Evolutionary conservation across 1,140 invertebrate genomes (phyloP), one percentile per base, ranked within the genome.

Genomic region (Caenorhabditis tropicalis): DNA sequence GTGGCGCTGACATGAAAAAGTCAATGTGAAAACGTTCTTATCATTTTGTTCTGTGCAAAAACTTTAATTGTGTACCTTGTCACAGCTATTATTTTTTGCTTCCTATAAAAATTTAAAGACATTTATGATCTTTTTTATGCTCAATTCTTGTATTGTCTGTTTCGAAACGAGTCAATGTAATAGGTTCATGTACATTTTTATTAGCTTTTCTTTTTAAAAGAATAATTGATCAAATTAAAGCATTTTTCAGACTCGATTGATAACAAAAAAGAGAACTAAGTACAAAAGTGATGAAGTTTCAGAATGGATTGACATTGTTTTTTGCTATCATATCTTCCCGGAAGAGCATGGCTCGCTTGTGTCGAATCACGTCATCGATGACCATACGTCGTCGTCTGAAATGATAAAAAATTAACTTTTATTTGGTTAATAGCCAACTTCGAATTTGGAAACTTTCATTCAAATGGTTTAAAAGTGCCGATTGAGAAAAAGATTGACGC

Each of bases 11-110:
- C 33, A 74, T 74, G 65, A 74, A 74, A 74, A 43, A 74, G n/a
- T 74, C 65, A 46, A 43, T 5, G 21, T 43, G 65, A 74, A 46
- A 74, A 74, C 65, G 65, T 43, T 74, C 65, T 74, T 74, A 74
- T 74, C 65, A 74, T 21, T 74, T 74, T 74, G 65, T 43, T 74
- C 65, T 74, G 36, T 74, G 65, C 65, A 74, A 74, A 74, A 39
- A 39, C 21, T 74, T 43, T 74, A 46, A 46, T 19, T 39, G 53
- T 56, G 53, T 27, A 56, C 53, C 53, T 27, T 56, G 21, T 56
- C 53, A 27, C 29, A 51, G 48, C n/a, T n/a, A 51, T n/a, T 1
- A 19, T n/a, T 1, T 51, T 19, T 19, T 51, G 48, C 48, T 51
- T 51, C 7, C n/a, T 4, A 15, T 15, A 5, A 51, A 51, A 51